Percentiles rank a stretch among this genome's conserved stretches.
phyloP scores from a whole-genome alignment of 2,113 vertebrate genomes.

The Irena cyanogastra region DNA sequence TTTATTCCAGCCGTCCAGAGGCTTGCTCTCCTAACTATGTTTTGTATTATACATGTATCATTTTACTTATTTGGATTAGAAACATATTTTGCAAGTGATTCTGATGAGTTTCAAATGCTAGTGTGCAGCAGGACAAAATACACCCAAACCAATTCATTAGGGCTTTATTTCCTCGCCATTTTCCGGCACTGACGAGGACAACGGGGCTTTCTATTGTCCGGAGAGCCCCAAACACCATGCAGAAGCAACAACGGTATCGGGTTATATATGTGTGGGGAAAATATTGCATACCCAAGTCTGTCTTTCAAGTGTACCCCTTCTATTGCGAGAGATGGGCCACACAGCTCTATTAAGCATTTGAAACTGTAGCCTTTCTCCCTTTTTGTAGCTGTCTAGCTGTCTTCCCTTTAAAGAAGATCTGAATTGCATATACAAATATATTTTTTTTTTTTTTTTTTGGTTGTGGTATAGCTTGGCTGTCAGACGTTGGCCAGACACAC shows the following conservation, averaged over 20 bases:
- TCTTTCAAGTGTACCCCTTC: neutral
- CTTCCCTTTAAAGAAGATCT: neutral
- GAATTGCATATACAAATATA: neutral
- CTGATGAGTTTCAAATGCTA: neutral
- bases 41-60: conserved; percentile 6
- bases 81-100: conserved; percentile 5
- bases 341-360: neutral
- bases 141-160: neutral
- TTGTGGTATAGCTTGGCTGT: neutral
- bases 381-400: neutral
- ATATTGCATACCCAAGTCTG: neutral
- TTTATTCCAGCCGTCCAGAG: neutral
- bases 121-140: conserved; percentile 6
- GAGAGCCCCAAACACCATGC: neutral
- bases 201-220: conserved; percentile 7
- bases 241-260: neutral
- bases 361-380: neutral
- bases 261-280: neutral
- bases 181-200: neutral
- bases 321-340: neutral
- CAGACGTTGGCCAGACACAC: neutral
- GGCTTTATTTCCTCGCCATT: conserved; percentile 4
- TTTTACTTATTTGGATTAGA: conserved; percentile 50
- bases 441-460: neutral
- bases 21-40: neutral